Conservation (phyloP, 2,113 vertebrate genomes). For the Parus major region DNA sequence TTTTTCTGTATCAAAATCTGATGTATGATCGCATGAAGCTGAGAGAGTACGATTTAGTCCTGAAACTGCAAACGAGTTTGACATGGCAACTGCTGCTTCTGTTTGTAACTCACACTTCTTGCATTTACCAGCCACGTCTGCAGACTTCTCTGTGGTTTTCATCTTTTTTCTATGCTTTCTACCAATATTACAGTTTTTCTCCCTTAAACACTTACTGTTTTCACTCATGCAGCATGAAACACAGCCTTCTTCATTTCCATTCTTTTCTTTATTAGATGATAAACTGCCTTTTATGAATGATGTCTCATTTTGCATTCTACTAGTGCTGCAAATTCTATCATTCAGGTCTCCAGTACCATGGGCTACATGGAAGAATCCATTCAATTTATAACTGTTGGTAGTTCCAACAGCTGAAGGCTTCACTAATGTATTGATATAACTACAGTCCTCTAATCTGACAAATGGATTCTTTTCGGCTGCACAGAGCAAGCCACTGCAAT, state of each 20-base stretch:
- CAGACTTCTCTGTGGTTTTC: slow-evolving; percentile 43
- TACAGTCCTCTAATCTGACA: slow-evolving; percentile 61
- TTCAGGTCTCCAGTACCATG: slow-evolving; percentile 23
- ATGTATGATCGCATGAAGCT: background rate
- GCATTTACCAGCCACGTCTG: background rate
- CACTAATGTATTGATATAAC: slow-evolving; percentile 39
- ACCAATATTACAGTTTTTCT: background rate
- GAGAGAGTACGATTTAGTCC: background rate
- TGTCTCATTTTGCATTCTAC: slow-evolving; percentile 4
- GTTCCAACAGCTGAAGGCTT: slow-evolving; percentile 44
- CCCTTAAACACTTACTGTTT: slow-evolving; percentile 12
- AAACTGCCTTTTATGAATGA: background rate
- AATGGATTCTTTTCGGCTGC: slow-evolving; percentile 53
- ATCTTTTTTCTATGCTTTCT: slow-evolving; percentile 58
- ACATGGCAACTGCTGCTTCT: slow-evolving; percentile 3
- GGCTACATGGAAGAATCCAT: slow-evolving; percentile 10
- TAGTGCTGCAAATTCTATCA: background rate
- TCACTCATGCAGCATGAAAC: slow-evolving; percentile 41
- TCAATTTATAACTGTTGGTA: slow-evolving; percentile 21
- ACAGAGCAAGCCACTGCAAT: background rate
- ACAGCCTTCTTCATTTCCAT: background rate
- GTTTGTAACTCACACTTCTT: background rate
- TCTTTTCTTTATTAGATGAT: background rate
- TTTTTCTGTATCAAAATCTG: background rate
- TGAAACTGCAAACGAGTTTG: background rate